Evolutionary conservation across 1,140 invertebrate genomes (phyloP), one percentile per base, ranked within the genome.

Genomic region (Drosophila sproati): DNA sequence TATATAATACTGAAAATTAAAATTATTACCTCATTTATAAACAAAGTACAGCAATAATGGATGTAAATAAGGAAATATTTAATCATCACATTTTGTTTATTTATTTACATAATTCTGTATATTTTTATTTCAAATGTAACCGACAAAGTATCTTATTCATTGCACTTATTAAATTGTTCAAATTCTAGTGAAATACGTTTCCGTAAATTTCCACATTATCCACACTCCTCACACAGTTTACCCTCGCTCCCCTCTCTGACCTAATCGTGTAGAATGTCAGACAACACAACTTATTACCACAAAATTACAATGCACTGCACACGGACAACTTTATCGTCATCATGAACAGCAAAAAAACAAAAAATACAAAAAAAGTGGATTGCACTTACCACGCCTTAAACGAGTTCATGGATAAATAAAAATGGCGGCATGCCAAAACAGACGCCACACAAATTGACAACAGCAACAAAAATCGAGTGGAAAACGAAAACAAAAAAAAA

Each of bases 331-430:
- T 69, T 57, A 75, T 63, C 62, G 31, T 51, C 52, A 29, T 57
- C 72, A 69, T 43, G 71, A 45, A 35, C 63, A 69, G 47, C 56
- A 34, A 52, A n/a, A 35, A 47, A 34, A 47, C 57, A 56, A 50
- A n/a, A 12, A 12, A 48, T 28, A 10, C 55, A 35, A 47, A 43
- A 54, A 54, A 62, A 77, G 55, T 62, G 52, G 37, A 55, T 70
- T 75, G 73, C 67, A 78, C 77, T 74, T 74, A 60, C 78, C 82
- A 82, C 78, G 83, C 83, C 83, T 82, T 80, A 75, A 87, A 88
- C 77, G 77, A 89, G 85, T 88, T 89, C 80, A 88, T 88, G 85
- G 85, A 80, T 81, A 88, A 78, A 74, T 80, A 75, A 83, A 89
- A 88, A 88, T 88, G 83, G 83, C 83, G 83, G 83, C 70, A 78